Evolutionary conservation across 2,113 vertebrate species (phyloP).

Genomic region (Scolopax mira): DNA sequence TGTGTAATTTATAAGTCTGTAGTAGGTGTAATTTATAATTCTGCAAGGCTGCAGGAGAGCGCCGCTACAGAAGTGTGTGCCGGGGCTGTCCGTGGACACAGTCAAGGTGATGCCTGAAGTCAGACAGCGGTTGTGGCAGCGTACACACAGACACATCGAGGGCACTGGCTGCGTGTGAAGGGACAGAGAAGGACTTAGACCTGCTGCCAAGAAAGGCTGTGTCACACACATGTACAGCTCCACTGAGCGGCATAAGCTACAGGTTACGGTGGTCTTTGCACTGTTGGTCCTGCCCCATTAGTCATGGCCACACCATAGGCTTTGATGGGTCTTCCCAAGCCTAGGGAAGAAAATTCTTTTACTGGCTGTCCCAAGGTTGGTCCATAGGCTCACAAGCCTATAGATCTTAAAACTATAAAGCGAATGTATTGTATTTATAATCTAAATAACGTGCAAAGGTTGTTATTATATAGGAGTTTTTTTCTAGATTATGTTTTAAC

Average conservation of each 20-base stretch:
- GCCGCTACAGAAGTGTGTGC: neutral
- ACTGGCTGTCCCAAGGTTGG: neutral
- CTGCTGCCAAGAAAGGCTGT: neutral
- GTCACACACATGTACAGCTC: neutral
- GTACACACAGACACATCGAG: neutral
- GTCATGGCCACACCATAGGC: neutral
- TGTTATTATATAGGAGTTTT: neutral
- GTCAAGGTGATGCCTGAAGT: neutral
- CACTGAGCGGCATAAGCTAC: neutral
- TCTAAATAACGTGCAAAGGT: neutral
- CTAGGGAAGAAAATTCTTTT: neutral
- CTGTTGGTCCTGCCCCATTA: fast-evolving
- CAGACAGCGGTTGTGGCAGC: neutral
- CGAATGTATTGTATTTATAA: neutral
- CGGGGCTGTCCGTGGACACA: neutral
- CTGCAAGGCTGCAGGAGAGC: neutral
- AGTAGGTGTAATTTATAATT: neutral
- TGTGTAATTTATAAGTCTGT: neutral
- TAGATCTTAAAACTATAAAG: neutral
- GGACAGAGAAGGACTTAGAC: neutral
- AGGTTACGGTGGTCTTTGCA: neutral
- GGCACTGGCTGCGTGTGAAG: neutral
- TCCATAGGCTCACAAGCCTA: neutral
- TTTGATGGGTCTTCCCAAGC: neutral
- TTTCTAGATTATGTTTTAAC: neutral